Evolutionary conservation across 2,797 vertebrate genomes (phyloP), one percentile per base, ranked within the genome.

Genomic region (Melanotaenia boesemani): DNA sequence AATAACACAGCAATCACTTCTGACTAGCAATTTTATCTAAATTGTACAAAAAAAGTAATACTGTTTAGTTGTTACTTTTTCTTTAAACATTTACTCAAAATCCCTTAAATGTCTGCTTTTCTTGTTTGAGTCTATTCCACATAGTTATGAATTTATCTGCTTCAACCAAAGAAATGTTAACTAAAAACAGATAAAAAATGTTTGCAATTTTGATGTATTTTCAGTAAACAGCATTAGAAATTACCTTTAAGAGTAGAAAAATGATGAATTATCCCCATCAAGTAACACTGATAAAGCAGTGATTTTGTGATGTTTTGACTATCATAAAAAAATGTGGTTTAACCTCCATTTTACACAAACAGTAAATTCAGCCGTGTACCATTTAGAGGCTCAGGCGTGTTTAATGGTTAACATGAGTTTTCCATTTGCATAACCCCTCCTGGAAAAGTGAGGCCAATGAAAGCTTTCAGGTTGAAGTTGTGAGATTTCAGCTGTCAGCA

Each of bases 341-440:
- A 13, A 28, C 3, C 1, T 2, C 12, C 24, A 69, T 20, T 5
- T 11, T 26, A 46, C 54, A 22, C 34, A 60, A 59, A 63, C 20
- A 44, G 6, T 71, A 12, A 69, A 63, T 56, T 56, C 70, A 76
- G 22, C 1, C 2, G 2, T 30, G 54, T 63, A 77, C 77, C 37
- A 61, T 28, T 54, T 1, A 57, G 71, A 86, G 70, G 65, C 66
- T 52, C 76, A 2, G 37, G 46, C 52, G 61, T 37, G 52, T 66
- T 70, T 67, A 79, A 84, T 77, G 74, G 70, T 67, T 56, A 32
- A 88, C 87, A 83, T 72, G 73, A 76, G 76, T 71, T 39, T 62
- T 20, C 30, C 2, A 79, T 91, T 90, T 90, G 73, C 84, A 86
- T 92, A 90, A 90, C 91, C 84, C 75, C 56, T 63, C 64, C 68